These are phyloP conservation scores for Eristalis arbustorum DNA, from an alignment of 2,888 invertebrate species.

Conservation along the genomic window DNA sequence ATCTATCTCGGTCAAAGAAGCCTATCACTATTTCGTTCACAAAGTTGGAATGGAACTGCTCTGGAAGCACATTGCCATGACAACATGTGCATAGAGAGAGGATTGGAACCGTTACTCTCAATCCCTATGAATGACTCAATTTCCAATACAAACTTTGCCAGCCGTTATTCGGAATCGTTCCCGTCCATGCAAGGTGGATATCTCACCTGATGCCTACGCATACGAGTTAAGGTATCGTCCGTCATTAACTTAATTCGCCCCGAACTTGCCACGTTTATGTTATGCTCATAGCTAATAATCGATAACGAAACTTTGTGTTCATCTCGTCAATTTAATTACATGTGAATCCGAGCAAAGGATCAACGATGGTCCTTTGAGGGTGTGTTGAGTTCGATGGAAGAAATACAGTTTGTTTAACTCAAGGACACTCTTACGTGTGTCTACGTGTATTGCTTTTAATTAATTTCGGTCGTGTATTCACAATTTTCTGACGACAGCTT, in stretches of 20 bases:
- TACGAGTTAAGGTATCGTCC: not conserved
- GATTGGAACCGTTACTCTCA: too few species aligned
- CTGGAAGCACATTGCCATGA: too few species aligned
- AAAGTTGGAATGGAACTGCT: too few species aligned
- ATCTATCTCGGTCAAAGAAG: too few species aligned
- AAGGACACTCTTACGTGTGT: not conserved
- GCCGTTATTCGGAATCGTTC: too few species aligned
- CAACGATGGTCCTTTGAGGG: not conserved
- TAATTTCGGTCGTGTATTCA: not conserved
- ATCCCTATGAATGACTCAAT: too few species aligned
- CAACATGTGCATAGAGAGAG: too few species aligned
- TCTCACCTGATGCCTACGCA: not conserved
- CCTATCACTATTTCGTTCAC: too few species aligned
- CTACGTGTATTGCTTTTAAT: not conserved
- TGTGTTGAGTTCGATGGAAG: not conserved
- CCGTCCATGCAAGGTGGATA: not conserved
- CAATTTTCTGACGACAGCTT: not conserved
- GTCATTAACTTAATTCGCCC: not conserved
- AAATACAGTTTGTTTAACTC: not conserved
- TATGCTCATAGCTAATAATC: conserved; percentile 14
- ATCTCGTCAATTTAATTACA: conserved; percentile 17
- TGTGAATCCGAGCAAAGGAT: not conserved
- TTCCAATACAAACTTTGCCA: too few species aligned
- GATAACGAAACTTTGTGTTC: not conserved
- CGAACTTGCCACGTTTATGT: not conserved